Base-by-base conservation (phyloP, 2,113 vertebrate genomes). In the Sisor rabdophorus region DNA sequence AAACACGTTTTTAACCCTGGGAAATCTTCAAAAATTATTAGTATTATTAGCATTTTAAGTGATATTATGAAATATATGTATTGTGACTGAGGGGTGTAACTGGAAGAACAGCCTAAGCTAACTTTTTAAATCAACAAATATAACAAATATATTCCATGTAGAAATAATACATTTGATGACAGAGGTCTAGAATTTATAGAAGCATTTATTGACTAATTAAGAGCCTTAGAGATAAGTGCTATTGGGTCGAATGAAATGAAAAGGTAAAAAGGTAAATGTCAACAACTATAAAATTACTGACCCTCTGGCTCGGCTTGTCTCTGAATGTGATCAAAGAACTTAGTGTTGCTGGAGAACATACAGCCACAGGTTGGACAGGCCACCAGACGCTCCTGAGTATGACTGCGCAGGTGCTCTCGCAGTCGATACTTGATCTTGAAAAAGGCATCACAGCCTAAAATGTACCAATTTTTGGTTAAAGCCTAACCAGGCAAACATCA, bases 301-400 rank as follows among this genome's bases (percentile, higher is more conserved):
- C 92, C 91, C 17, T 92, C 86, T 20, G 89, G 90, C 69, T 89
- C 88, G 6, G 90, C 80, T 84, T 93, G 89, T 44, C 88, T 86
- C 77, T 91, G 89, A 68, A 89, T 83, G 71, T 91, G 91, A 82
- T 91, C 87, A 52, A 93, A 94, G 83, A 90, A 65, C 78, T 90
- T 88, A 0, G 89, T 93, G 82, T 86, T 93, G 85, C 82, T 91
- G 84, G 90, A 92, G 82, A 92, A 91, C 88, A 91, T 92, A 84
- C 86, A 88, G 80, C 90, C 87, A 30, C 88, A 90, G 17, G 89
- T 78, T 4, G 91, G 90, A 77, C 88, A 92, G 28, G 91, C 91
- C 8, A 89, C 87, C 15, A 91, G 78, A 9, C 85, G 84, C 84
- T 92, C 88, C 83, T 89, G 83, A 0, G 84, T 91, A 86, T 84